These are phyloP conservation scores for Tiliacea aurago DNA, from an alignment of 2,888 invertebrate species.

Conservation along the genomic window DNA sequence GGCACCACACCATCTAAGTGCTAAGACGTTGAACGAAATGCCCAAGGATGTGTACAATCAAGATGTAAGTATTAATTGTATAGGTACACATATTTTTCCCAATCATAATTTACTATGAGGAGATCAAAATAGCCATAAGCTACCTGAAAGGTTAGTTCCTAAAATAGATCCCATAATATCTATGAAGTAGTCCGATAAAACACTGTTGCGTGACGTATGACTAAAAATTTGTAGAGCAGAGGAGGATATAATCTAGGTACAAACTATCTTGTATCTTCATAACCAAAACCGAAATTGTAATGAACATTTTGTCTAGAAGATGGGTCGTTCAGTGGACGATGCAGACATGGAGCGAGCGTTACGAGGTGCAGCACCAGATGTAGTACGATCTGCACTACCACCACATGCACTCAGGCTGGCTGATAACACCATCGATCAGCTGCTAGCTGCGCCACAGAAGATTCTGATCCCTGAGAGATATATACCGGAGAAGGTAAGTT, in stretches of 20 bases:
- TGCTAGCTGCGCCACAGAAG: constrained; percentile 96
- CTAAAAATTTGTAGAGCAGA: neutral
- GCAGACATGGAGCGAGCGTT: constrained; percentile 96
- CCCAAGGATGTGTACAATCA: constrained; percentile 86
- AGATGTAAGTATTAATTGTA: constrained; percentile 81
- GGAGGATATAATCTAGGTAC: no score
- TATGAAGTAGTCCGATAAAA: neutral
- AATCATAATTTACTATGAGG: neutral
- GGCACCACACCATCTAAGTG: constrained; percentile 94
- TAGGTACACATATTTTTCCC: neutral
- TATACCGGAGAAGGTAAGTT: constrained; percentile 95
- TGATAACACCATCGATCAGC: constrained; percentile 95
- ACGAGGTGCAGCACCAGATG: constrained; percentile 94
- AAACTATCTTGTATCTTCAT: neutral
- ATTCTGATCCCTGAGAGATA: constrained; percentile 98
- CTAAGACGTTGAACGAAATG: constrained; percentile 91
- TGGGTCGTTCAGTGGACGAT: constrained; percentile 94
- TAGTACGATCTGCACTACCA: constrained; percentile 95
- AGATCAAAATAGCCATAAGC: neutral
- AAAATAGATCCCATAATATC: neutral
- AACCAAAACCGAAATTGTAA: neutral
- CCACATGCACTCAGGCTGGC: constrained; percentile 90
- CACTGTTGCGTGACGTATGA: neutral
- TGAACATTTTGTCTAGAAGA: constrained; percentile 70
- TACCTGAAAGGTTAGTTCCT: neutral